Evolutionary conservation across 2,888 invertebrate genomes (phyloP).

Genomic region (Osedax frankpressi): DNA sequence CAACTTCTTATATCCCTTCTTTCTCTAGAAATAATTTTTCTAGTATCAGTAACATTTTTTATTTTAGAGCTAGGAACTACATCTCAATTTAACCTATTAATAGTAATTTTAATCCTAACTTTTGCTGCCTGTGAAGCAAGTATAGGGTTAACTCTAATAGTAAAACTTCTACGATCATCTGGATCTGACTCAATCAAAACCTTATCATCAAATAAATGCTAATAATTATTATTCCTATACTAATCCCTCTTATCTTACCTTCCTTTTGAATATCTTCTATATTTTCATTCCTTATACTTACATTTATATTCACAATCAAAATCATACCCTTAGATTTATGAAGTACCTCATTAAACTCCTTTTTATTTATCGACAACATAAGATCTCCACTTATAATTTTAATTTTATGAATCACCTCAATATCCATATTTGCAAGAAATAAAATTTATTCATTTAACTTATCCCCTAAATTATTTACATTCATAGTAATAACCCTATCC

Average conservation of each 20-base stretch:
- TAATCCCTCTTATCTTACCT: constrained; percentile 19
- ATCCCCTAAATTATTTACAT: constrained; percentile 43
- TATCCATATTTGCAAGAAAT: constrained; percentile 54
- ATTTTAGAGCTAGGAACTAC: not conserved
- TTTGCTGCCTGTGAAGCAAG: constrained; percentile 54
- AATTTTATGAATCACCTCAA: constrained; percentile 53
- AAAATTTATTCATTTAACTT: constrained; percentile 48
- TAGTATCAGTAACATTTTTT: constrained; percentile 22
- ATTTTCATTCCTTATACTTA: constrained; percentile 5
- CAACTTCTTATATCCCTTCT: constrained; percentile 28
- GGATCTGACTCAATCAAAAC: constrained; percentile 57
- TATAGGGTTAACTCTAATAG: constrained; percentile 55
- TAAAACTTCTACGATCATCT: constrained; percentile 54
- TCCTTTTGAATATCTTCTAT: constrained; percentile 38
- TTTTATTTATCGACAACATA: constrained; percentile 47
- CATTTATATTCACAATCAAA: not conserved
- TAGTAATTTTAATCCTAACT: constrained; percentile 28
- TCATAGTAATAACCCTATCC: constrained; percentile 12
- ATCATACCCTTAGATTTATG: not conserved
- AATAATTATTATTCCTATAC: constrained; percentile 30
- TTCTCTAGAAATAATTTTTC: constrained; percentile 26
- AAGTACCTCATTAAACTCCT: not conserved
- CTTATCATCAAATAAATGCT: constrained; percentile 54
- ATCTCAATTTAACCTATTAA: constrained; percentile 6
- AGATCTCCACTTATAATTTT: constrained; percentile 51